phyloP scores from a whole-genome alignment of 2,888 invertebrate genomes.

The Blastobasis lacticolella region DNA sequence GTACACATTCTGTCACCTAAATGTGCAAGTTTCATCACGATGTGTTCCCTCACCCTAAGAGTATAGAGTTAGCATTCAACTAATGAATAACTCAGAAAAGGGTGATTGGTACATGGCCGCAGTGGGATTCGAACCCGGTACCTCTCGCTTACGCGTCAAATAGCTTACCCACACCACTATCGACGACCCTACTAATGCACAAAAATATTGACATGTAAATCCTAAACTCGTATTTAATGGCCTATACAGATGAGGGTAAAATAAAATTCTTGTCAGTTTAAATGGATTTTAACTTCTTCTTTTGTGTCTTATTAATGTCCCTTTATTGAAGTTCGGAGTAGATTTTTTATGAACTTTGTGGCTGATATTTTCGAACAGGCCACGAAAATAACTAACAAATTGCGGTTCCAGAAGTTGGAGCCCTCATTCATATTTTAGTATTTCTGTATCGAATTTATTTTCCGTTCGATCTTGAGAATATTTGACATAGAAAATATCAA shows the following conservation, averaged over 20 bases:
- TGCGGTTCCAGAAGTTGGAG: background rate
- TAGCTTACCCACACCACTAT: background rate
- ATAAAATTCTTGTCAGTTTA: slow-evolving; percentile 8
- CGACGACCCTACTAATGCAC: background rate
- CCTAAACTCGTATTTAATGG: background rate
- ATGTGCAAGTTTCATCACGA: too few species aligned
- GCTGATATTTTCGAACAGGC: slow-evolving; percentile 1
- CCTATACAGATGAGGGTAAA: background rate
- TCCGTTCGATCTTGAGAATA: background rate
- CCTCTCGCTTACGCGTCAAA: too few species aligned
- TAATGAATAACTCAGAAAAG: background rate
- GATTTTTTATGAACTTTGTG: slow-evolving; percentile 6
- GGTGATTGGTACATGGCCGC: background rate
- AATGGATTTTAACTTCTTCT: slow-evolving; percentile 12
- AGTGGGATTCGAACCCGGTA: too few species aligned
- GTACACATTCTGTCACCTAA: too few species aligned
- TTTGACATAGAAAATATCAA: background rate
- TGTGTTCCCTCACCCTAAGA: too few species aligned
- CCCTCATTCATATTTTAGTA: background rate
- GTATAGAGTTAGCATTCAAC: too few species aligned
- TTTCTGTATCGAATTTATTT: background rate
- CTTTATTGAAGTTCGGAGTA: slow-evolving; percentile 6
- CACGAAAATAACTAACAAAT: background rate
- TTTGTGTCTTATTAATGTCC: slow-evolving; percentile 11
- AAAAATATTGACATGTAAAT: too few species aligned